Evolutionary conservation across 2,888 invertebrate species (phyloP), one percentile per base, ranked within the genome.

Genomic region (Epicampocera succincta): DNA sequence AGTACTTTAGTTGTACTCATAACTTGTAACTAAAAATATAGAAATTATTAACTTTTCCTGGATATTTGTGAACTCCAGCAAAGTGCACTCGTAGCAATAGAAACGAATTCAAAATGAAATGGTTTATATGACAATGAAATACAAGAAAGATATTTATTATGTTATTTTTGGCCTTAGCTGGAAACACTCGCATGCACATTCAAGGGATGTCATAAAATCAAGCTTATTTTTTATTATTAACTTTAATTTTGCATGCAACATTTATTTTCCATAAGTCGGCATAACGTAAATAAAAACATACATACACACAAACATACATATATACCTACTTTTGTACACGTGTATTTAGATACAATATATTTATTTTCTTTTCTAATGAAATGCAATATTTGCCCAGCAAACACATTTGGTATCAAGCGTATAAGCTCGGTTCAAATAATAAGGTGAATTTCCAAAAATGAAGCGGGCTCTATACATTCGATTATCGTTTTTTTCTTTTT

Each of bases 201-300:
- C 1, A 33, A 40, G 44, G 13, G 8, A 50, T 60, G 13, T 40
- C 58, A 40, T 15, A 40, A 17, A 8, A 25, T 40, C 33, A 5
- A 4, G 29, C 6, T 33, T 8, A 9, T 33, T 13, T 25, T 4
- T 25, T 52, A 6, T 40, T 38, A 54, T 50, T 38, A 48, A 15
- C n/a, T 50, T 38, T 38, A 50, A 40, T 46, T 33, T 58, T 58
- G 21, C 61, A 73, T 63, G 44, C 29, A 63, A 54, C 40, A 73
- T 56, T 56, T 65, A 65, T 73, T 65, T 73, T 46, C 54, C 15
- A 46, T 56, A 73, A 73, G 54, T 56, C 46, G 33, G 38, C 63
- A 56, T 73, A 61, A 56, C 33, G 21, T n/a, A 6, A 15, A 42
- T 40, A 29, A 29, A 29, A 29, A 6, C 29, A 29, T 29, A 4